Conservation (phyloP, 2,113 vertebrate genomes). For the Apus apus region DNA sequence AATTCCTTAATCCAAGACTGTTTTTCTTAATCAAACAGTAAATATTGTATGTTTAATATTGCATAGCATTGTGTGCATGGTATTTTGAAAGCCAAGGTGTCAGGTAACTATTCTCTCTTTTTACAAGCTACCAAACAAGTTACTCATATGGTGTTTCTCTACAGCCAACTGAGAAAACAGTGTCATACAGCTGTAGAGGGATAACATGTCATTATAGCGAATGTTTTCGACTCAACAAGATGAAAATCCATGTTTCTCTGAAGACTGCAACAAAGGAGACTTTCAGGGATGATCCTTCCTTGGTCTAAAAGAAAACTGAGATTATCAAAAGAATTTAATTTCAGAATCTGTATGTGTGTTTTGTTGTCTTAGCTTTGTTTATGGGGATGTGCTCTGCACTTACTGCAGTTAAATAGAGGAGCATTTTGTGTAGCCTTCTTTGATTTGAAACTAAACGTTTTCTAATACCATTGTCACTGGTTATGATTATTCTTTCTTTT, state of each 20-base stretch:
- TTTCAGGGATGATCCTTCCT: neutral
- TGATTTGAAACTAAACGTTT: neutral
- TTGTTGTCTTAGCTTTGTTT: neutral
- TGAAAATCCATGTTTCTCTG: neutral
- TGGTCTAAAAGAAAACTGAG: neutral
- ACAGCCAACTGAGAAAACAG: neutral
- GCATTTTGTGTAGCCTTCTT: neutral
- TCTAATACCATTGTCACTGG: neutral
- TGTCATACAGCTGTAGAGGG: neutral
- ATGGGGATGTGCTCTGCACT: neutral
- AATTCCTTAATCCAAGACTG: neutral
- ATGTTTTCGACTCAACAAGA: neutral
- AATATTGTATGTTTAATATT: neutral
- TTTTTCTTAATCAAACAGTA: neutral
- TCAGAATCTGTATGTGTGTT: neutral
- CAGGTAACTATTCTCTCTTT: neutral
- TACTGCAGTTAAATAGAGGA: neutral
- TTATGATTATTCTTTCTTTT: neutral
- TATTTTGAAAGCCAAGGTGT: neutral
- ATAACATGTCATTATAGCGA: neutral
- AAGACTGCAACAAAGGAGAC: neutral
- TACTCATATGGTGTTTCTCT: neutral
- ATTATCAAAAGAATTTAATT: neutral
- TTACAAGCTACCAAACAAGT: neutral
- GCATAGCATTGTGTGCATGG: neutral